These are phyloP conservation scores for Eupsilia transversa DNA, from an alignment of 2,888 invertebrate genomes.

Conservation along the genomic window DNA sequence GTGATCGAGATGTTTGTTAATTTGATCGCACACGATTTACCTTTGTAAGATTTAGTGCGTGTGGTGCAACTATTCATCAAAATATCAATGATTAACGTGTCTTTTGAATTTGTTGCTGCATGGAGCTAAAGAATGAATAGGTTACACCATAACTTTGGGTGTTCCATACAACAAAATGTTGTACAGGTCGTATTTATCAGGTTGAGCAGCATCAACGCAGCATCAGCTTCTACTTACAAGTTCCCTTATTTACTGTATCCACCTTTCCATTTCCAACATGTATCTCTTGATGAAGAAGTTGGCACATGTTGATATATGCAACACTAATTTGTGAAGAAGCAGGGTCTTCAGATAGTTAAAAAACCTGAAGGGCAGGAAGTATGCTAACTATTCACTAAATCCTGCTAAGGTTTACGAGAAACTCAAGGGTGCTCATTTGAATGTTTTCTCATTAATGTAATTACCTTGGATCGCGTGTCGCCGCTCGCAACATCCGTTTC, in stretches of 20 bases:
- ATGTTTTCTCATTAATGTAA: constrained; percentile 50
- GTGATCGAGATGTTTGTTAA: constrained; percentile 54
- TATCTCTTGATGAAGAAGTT: neutral
- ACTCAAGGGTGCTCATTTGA: constrained; percentile 37
- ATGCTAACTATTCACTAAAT: constrained; percentile 6
- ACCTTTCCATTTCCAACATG: neutral
- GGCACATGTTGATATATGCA: neutral
- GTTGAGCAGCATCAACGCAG: neutral
- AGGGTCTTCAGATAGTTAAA: neutral
- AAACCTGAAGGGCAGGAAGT: neutral
- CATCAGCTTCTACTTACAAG: neutral
- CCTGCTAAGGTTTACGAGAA: constrained; percentile 13
- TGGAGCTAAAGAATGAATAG: constrained; percentile 1
- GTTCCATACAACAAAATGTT: neutral
- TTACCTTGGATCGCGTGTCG: constrained; percentile 51
- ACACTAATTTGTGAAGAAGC: neutral
- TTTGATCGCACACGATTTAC: constrained; percentile 73
- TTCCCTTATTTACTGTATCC: neutral
- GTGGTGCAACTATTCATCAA: constrained; percentile 45
- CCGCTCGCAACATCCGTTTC: constrained; percentile 44
- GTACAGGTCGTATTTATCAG: neutral
- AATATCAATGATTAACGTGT: constrained; percentile 10
- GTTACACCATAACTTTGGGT: neutral
- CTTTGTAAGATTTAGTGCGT: constrained; percentile 57
- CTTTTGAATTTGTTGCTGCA: constrained; percentile 24